A percentile compares a stretch with the other conserved stretches of the same genome.
These are phyloP conservation scores for Danionella cerebrum DNA, from an alignment of 2,113 vertebrate species.

Conservation along the genomic window DNA sequence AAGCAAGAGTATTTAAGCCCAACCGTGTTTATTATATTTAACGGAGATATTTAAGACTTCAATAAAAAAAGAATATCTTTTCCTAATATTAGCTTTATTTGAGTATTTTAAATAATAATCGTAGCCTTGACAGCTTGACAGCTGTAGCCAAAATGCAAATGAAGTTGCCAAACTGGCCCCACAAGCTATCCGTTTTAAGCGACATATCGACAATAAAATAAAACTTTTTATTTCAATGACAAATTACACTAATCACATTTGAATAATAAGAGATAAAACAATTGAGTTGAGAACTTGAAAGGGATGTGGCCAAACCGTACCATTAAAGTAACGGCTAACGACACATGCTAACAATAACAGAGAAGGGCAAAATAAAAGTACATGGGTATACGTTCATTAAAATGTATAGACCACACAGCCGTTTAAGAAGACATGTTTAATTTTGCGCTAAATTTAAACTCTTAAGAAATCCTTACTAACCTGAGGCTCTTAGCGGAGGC, in stretches of 20 bases:
- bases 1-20: too few relatives aligned
- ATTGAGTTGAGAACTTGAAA: background rate
- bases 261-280: background rate
- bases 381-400: background rate
- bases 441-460: background rate
- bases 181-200: background rate
- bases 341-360: background rate
- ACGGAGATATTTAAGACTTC: too few relatives aligned
- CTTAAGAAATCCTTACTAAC: conserved; percentile 62
- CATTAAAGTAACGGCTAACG: background rate
- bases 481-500: conserved; percentile 68
- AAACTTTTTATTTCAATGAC: too few relatives aligned
- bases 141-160: background rate
- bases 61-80: too few relatives aligned
- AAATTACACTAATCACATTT: background rate
- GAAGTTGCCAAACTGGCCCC: background rate
- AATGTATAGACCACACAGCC: background rate
- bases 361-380: background rate
- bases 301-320: background rate
- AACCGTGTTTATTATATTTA: too few relatives aligned
- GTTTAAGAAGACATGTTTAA: background rate
- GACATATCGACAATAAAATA: background rate
- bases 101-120: too few relatives aligned
- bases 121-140: too few relatives aligned
- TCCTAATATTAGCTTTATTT: too few relatives aligned